Base-by-base conservation (phyloP, 2,113 vertebrate species). In the Ceuthmochares aereus region DNA sequence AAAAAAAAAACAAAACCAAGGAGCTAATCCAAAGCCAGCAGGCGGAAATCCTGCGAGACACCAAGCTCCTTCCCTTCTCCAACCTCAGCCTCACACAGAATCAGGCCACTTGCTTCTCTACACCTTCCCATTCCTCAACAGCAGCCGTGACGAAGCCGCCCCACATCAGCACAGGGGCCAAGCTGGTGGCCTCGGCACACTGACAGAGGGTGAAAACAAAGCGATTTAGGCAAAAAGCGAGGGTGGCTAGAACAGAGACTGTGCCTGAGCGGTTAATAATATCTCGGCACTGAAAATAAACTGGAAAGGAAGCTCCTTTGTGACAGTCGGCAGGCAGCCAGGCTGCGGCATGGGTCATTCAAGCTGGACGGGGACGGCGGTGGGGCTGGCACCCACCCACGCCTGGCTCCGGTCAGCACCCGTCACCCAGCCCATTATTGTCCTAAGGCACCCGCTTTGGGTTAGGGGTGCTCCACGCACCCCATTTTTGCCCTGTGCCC, bases 271-370 rank as follows among this genome's bases (percentile, higher is more conserved):
- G 68, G 98, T 98, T 98, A 98, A 99, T 98, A 99, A 99, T 99
- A 99, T 98, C 98, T 97, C 91, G 37, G 78, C 21, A 96, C 98
- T 98, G 98, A 99, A 99, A 99, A 99, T 99, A 99, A 99, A 98
- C 98, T 42, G 78, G 96, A 97, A 98, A 99, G 99, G 99, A 99
- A 99, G 98, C 97, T 98, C 97, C 98, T 98, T 98, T 98, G 98
- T 99, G 99, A 99, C 98, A 99, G 98, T 98, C 96, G 99, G 99
- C 98, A 96, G 95, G 92, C 96, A 8, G 99, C 99, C 99, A 99
- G 98, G 93, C 93, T 91, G 97, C 97, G 43, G 97, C 97, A 98
- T 97, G 94, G 98, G 98, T 99, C 98, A 99, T 98, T 98, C 98
- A 98, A 98, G 98, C 97, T 79, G 19, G 95, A 88, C 76, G 86